Conservation (phyloP, 2,888 invertebrate species). For the Amphipyra berbera region DNA sequence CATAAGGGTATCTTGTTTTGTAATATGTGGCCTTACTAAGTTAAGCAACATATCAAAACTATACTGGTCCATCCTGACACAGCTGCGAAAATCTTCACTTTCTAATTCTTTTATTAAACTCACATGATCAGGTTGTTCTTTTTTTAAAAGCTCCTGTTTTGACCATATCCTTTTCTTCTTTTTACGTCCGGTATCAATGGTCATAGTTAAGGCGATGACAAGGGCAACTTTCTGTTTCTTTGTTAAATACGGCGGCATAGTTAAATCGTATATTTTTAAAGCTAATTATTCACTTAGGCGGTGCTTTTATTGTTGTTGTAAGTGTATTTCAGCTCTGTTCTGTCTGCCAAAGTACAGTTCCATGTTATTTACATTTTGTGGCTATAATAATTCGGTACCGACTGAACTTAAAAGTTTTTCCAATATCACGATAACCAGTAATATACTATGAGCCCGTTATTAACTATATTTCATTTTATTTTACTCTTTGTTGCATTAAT, state of each 20-base stretch:
- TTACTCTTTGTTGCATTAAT: too few relatives aligned
- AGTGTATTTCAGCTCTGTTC: too few relatives aligned
- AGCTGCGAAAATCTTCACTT: slow-evolving; percentile 3
- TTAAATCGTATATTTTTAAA: not conserved
- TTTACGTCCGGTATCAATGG: not conserved
- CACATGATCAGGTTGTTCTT: slow-evolving; percentile 4
- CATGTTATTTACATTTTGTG: too few relatives aligned
- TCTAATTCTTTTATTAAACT: slow-evolving; percentile 5
- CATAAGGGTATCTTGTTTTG: slow-evolving; percentile 15
- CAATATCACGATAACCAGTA: too few relatives aligned
- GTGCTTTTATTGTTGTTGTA: too few relatives aligned
- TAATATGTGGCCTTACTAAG: slow-evolving; percentile 14
- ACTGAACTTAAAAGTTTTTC: too few relatives aligned
- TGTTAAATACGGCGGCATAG: slow-evolving; percentile 11
- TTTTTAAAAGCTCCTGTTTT: not conserved
- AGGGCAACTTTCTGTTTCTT: slow-evolving; percentile 9
- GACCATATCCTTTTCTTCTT: slow-evolving; percentile 9
- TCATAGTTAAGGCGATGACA: slow-evolving; percentile 6
- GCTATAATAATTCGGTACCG: too few relatives aligned
- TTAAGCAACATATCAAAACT: slow-evolving; percentile 7
- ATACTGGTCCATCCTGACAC: slow-evolving; percentile 6
- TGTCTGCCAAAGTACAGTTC: too few relatives aligned
- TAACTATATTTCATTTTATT: too few relatives aligned
- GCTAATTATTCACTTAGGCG: too few relatives aligned
- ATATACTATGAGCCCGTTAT: too few relatives aligned